A percentile compares a stretch with the other conserved stretches of the same genome.
Evolutionary conservation across 1,140 invertebrate species (phyloP).

Genomic region (Frieseomelitta varia): DNA sequence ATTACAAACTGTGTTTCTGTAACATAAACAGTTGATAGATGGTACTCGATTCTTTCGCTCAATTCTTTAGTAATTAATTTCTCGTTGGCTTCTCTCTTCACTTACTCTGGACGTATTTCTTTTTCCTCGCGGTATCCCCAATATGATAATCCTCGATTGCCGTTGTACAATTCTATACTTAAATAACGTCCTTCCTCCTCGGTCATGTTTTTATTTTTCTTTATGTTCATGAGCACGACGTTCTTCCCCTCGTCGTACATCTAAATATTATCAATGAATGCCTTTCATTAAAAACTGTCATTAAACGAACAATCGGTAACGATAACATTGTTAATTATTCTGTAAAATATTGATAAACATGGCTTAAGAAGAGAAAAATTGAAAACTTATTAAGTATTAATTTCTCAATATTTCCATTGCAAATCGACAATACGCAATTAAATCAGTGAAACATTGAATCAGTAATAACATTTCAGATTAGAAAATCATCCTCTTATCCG

Average conservation of each 20-base stretch:
- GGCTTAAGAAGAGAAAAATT: background rate
- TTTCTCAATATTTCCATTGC: background rate
- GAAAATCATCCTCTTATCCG: too few relatives aligned
- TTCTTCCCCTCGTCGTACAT: slow-evolving; percentile 85
- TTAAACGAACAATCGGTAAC: background rate
- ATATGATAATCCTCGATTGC: slow-evolving; percentile 83
- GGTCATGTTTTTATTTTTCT: slow-evolving; percentile 76
- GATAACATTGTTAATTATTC: background rate
- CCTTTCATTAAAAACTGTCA: background rate
- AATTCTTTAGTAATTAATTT: background rate
- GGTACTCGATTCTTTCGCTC: too few relatives aligned
- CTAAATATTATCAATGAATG: slow-evolving; percentile 69
- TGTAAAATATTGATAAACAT: background rate
- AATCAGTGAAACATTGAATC: background rate
- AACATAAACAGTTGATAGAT: slow-evolving; percentile 1
- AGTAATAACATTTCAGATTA: too few relatives aligned
- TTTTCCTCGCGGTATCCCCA: slow-evolving; percentile 83
- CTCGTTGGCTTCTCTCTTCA: background rate
- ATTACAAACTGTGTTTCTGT: slow-evolving; percentile 83
- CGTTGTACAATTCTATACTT: slow-evolving; percentile 84
- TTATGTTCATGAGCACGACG: slow-evolving; percentile 82
- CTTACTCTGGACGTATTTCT: slow-evolving; percentile 72
- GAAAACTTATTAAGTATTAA: background rate
- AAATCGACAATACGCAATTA: background rate
- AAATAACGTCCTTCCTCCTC: slow-evolving; percentile 77